Evolutionary conservation across 2,797 vertebrate species (phyloP), one percentile per base, ranked within the genome.

Genomic region (Bryconaethiops microstoma): DNA sequence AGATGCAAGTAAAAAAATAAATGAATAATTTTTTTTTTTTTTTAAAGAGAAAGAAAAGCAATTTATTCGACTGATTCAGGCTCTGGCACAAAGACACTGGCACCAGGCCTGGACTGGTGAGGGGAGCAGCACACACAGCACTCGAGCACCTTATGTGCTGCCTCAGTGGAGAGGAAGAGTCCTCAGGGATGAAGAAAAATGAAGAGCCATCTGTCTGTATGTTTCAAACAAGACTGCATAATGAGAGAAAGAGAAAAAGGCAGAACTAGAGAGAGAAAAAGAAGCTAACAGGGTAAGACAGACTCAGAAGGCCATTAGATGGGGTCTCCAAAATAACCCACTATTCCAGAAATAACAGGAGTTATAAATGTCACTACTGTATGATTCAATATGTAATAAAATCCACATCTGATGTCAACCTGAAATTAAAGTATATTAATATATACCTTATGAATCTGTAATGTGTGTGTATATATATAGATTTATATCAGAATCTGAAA

Each of bases 171-270:
- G n/a, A 17, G 29, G 21, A 17, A 23, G 21, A 14, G 59, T 77
- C 82, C 68, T 65, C 25, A 14, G 29, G 42, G 74, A 82, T 8
- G 21, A 29, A 29, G 35, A 55, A 63, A 72, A 50, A 60, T 19
- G 62, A 57, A 54, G 50, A 75, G 42, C 78, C 81, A 84, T 80
- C 79, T 67, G 82, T 83, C 74, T 25, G 12, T 68, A 29, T 64
- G 63, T 54, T 70, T 21, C 7, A 75, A 74, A 50, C 48, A 72
- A 63, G 50, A 19, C 16, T 69, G 25, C 9, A 12, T 84, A 40
- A 45, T 23, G 70, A 21, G 13, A 21, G 48, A 55, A 7, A 52
- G 21, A 45, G 62, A 39, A 6, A 45, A 8, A 17, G 48, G n/a
- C 3, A 52, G n/a, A 25, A 40, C 10, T 16, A 64, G 55, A 45